A percentile compares a stretch with the other conserved stretches of the same genome.
phyloP scores from a whole-genome alignment of 92 coral and sea anemone species.

The Zoanthus solanderi region DNA sequence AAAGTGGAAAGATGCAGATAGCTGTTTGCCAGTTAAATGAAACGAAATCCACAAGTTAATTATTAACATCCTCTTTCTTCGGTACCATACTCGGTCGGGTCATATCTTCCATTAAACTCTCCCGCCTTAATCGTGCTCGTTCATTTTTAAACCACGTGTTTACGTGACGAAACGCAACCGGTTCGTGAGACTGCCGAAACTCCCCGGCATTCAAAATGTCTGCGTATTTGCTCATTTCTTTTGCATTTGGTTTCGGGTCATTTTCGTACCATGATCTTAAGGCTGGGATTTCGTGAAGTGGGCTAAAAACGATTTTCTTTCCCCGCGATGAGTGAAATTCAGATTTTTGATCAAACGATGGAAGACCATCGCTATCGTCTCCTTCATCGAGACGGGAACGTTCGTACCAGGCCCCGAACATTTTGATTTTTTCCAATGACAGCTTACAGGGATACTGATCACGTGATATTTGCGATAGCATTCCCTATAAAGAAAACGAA shows the following conservation, averaged over 20 bases:
- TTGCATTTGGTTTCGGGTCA: constrained; percentile 86
- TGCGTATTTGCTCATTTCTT: constrained; percentile 82
- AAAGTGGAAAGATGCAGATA: no score
- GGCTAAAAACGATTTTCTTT: constrained; percentile 95
- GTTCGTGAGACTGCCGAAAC: constrained; percentile 79
- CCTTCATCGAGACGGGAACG: constrained; percentile 82
- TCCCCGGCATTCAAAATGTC: constrained; percentile 83
- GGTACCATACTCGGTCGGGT: constrained; percentile 91
- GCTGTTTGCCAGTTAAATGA: no score
- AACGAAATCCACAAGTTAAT: not conserved
- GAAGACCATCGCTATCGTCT: constrained; percentile 68
- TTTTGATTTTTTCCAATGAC: constrained; percentile 88
- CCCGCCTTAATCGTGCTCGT: constrained; percentile 89
- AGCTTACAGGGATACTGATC: constrained; percentile 96
- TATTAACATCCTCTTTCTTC: constrained; percentile 10
- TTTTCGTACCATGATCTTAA: constrained; percentile 89
- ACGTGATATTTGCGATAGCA: constrained; percentile 97
- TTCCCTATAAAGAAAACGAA: constrained; percentile 69
- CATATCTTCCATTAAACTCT: constrained; percentile 80
- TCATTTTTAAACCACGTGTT: constrained; percentile 99
- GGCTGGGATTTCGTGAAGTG: constrained; percentile 84
- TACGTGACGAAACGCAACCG: constrained; percentile 87
- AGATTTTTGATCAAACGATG: constrained; percentile 71
- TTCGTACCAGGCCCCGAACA: constrained; percentile 96
- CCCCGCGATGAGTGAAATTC: constrained; percentile 76